A percentile compares a stretch with the other conserved stretches of the same genome.
phyloP scores from a whole-genome alignment of 2,888 invertebrate genomes.

The Leucania comma region DNA sequence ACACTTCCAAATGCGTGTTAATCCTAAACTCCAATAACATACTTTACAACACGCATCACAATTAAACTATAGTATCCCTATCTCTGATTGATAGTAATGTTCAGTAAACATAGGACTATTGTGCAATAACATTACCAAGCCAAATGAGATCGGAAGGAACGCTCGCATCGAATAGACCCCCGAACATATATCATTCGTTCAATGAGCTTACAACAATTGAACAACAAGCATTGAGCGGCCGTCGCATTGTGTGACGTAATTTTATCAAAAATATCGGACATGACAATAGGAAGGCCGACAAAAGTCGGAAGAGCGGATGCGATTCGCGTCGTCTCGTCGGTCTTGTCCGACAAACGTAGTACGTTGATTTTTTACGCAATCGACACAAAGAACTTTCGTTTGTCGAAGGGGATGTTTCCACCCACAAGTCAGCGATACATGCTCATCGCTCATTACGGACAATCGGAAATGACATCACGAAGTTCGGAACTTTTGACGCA shows the following conservation, averaged over 20 bases:
- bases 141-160: constrained; percentile 86
- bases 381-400: constrained; percentile 78
- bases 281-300: constrained; percentile 86
- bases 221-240: constrained; percentile 87
- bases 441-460: constrained; percentile 87
- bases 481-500: constrained; percentile 84
- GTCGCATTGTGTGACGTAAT: constrained; percentile 87
- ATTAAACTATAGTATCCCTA: constrained; percentile 58
- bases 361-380: constrained; percentile 85
- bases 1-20: constrained; percentile 13
- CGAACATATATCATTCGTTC: constrained; percentile 86
- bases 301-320: constrained; percentile 90
- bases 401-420: constrained; percentile 90
- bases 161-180: constrained; percentile 72
- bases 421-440: constrained; percentile 86
- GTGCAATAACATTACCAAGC: constrained; percentile 79
- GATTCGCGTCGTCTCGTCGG: constrained; percentile 86
- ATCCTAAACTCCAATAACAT: constrained; percentile 46
- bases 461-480: constrained; percentile 87
- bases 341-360: constrained; percentile 80
- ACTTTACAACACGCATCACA: constrained; percentile 60
- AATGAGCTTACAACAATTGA: constrained; percentile 88
- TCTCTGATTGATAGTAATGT: constrained; percentile 73
- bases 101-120: constrained; percentile 80
- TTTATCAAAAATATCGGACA: constrained; percentile 89